phyloP scores from a whole-genome alignment of 2,888 invertebrate species.

The Thumatha senex region DNA sequence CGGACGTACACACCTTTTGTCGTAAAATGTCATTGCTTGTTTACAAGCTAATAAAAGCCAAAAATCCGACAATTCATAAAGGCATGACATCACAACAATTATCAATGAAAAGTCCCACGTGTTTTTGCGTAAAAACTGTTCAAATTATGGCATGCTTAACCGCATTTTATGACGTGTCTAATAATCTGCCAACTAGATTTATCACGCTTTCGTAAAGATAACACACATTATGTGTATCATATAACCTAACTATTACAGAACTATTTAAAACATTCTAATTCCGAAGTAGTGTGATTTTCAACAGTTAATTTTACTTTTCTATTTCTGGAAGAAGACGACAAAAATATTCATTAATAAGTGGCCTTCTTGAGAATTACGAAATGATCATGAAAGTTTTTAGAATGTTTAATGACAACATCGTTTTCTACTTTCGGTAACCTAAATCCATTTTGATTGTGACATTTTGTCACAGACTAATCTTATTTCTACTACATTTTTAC shows the following conservation, averaged over 20 bases:
- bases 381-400: constrained; percentile 9
- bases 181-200: constrained; percentile 32
- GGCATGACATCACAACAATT: constrained; percentile 3
- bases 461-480: not conserved
- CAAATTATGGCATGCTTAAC: constrained; percentile 35
- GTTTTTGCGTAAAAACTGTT: constrained; percentile 22
- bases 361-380: constrained; percentile 8
- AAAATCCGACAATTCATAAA: constrained; percentile 16
- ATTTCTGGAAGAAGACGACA: constrained; percentile 13
- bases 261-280: constrained; percentile 25
- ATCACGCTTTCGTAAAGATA: constrained; percentile 30
- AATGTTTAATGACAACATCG: constrained; percentile 13
- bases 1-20: constrained; percentile 9
- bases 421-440: constrained; percentile 16
- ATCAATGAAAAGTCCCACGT: constrained; percentile 38
- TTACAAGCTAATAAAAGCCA: constrained; percentile 11
- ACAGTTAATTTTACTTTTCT: constrained; percentile 14
- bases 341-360: constrained; percentile 7
- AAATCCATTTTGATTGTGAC: constrained; percentile 4
- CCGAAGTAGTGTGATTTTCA: constrained; percentile 24
- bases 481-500: not conserved
- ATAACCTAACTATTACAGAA: constrained; percentile 25
- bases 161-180: constrained; percentile 46
- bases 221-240: constrained; percentile 16
- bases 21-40: constrained; percentile 28